A percentile compares a stretch with the other conserved stretches of the same genome.
phyloP scores from a whole-genome alignment of 1,140 invertebrate species.

The Hyles euphorbiae region DNA sequence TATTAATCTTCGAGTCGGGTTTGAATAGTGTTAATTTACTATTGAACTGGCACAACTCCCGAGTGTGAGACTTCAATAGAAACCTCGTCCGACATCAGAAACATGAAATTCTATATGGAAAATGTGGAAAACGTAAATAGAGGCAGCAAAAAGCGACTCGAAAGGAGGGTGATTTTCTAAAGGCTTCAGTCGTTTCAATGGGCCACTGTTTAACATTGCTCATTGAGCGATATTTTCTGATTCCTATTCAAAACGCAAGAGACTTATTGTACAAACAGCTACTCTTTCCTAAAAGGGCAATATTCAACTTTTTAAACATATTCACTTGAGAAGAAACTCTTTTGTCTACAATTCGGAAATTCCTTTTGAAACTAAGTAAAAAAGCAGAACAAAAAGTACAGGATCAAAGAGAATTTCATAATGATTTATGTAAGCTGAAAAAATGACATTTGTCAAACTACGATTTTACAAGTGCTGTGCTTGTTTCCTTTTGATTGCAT shows the following conservation, averaged over 20 bases:
- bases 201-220: slow-evolving; percentile 63
- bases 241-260: slow-evolving; percentile 45
- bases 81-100: slow-evolving; percentile 47
- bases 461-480: too few relatives aligned
- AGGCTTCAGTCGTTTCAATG: slow-evolving; percentile 64
- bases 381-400: too few relatives aligned
- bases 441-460: too few relatives aligned
- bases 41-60: slow-evolving; percentile 50
- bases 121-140: slow-evolving; percentile 66
- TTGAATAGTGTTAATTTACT: slow-evolving; percentile 66
- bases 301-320: slow-evolving; percentile 32
- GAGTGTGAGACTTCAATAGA: slow-evolving; percentile 52
- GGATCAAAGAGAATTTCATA: too few relatives aligned
- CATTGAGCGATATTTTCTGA: slow-evolving; percentile 61
- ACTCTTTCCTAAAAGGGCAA: slow-evolving; percentile 26
- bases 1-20: slow-evolving; percentile 30
- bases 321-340: slow-evolving; percentile 27
- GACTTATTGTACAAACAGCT: slow-evolving; percentile 27
- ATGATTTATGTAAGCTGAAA: too few relatives aligned
- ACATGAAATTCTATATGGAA: slow-evolving; percentile 64
- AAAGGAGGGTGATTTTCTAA: slow-evolving; percentile 69
- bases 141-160: slow-evolving; percentile 56
- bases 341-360: too few relatives aligned
- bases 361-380: too few relatives aligned
- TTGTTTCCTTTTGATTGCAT: too few relatives aligned